These are phyloP conservation scores for Brachionichthys hirsutus DNA, from an alignment of 2,113 vertebrate species.

Conservation along the genomic window DNA sequence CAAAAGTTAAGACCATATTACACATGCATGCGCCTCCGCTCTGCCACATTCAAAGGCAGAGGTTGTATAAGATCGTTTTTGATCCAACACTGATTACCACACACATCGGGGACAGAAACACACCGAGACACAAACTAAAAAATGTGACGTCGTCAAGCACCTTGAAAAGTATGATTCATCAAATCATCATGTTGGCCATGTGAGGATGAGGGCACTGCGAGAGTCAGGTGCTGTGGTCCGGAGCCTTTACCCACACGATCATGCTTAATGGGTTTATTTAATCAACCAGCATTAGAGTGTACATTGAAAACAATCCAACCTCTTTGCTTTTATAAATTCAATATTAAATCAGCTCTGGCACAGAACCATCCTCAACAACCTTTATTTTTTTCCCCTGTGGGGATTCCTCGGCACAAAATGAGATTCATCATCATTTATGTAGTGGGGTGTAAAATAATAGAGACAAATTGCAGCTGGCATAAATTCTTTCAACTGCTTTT, in stretches of 20 bases:
- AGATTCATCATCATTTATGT: conserved; percentile 78
- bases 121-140: conserved; percentile 63
- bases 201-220: conserved; percentile 56
- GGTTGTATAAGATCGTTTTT: conserved; percentile 65
- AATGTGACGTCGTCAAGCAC: conserved; percentile 71
- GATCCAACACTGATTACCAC: conserved; percentile 76
- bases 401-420: conserved; percentile 70
- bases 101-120: conserved; percentile 66
- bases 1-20: conserved; percentile 72
- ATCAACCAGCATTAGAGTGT: conserved; percentile 51
- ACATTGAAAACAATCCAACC: conserved; percentile 62
- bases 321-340: conserved; percentile 50
- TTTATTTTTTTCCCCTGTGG: conserved; percentile 47
- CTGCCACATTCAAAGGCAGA: conserved; percentile 77
- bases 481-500: conserved; percentile 60
- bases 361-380: conserved; percentile 49
- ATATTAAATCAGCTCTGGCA: conserved; percentile 54
- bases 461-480: conserved; percentile 67
- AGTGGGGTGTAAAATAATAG: conserved; percentile 63
- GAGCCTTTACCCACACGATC: conserved; percentile 49
- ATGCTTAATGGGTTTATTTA: conserved; percentile 57
- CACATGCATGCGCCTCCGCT: conserved; percentile 75
- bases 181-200: conserved; percentile 73
- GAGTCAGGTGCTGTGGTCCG: conserved; percentile 46
- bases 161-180: conserved; percentile 75